Evolutionary conservation across 2,888 invertebrate species (phyloP), one percentile per base, ranked within the genome.

Genomic region (Brenthis ino): DNA sequence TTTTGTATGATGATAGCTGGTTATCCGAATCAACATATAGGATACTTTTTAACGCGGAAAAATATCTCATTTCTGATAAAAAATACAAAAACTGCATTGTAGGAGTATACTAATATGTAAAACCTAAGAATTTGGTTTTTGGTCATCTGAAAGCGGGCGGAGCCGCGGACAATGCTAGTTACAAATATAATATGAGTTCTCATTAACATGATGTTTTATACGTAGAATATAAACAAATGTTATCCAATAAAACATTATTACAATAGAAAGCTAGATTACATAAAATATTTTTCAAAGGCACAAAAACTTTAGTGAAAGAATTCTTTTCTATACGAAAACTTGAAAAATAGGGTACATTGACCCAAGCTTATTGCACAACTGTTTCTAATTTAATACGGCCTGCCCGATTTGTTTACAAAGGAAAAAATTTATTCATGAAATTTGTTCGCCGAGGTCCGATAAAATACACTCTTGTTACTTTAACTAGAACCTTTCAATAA

Each of bases 341-440:
- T 48, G 14, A 48, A 58, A 58, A 58, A 58, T 48, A 48, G 48
- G 48, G 48, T 58, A 48, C 37, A 43, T 43, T 43, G 24, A 24
- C 58, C 48, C 5, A n/a, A 28, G 58, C 48, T 58, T 58, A 58
- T 48, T 48, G 48, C 48, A 58, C 48, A 58, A 24, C 58, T 48
- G 58, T 58, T 58, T 58, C 80, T 91, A 90, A 90, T 90, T 89
- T 89, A 90, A 91, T 91, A 89, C 85, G 83, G 84, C 84, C 80
- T 67, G 77, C 87, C 87, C 89, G 89, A 92, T 92, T 91, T 92
- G 90, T 91, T 91, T 91, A 90, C 91, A 89, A 91, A 91, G 87
- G 24, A 88, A 89, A 89, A 63, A 91, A 89, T 91, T 89, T 91
- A 91, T 91, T 91, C 91, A 91, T 91, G 90, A 91, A 91, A 89